Conservation (phyloP, 2,888 invertebrate species). For the Nephrotoma appendiculata region DNA sequence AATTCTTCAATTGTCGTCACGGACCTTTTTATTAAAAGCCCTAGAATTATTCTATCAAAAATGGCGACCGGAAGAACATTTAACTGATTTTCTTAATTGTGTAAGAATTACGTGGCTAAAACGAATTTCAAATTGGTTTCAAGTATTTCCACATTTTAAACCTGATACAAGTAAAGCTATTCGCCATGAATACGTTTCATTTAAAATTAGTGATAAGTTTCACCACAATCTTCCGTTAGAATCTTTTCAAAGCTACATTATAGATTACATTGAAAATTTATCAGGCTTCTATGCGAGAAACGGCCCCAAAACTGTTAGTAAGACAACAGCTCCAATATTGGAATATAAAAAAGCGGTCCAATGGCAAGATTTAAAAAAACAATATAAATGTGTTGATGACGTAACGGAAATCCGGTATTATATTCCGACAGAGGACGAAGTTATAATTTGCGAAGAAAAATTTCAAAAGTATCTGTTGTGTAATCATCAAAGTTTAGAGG, state of each 20-base stretch:
- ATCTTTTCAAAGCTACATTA: background rate
- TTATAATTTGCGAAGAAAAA: background rate
- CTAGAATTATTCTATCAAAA: background rate
- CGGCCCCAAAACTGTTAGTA: background rate
- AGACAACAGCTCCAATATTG: background rate
- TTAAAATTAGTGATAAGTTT: background rate
- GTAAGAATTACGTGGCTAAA: background rate
- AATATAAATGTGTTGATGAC: background rate
- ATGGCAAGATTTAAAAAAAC: background rate
- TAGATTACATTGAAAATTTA: background rate
- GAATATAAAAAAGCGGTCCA: background rate
- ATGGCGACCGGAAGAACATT: background rate
- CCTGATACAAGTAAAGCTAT: background rate
- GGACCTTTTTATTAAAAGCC: background rate
- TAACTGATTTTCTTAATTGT: background rate
- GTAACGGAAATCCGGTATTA: background rate
- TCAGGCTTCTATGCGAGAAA: background rate
- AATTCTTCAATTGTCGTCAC: background rate
- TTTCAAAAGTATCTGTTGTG: background rate
- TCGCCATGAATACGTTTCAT: background rate
- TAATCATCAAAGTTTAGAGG: background rate
- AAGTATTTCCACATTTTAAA: background rate
- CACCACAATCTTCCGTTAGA: background rate
- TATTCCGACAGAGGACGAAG: background rate
- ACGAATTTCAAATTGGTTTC: background rate